Percentiles rank a stretch among this genome's conserved stretches.
Conservation (phyloP, 2,113 vertebrate species). For the Strix aluco region DNA sequence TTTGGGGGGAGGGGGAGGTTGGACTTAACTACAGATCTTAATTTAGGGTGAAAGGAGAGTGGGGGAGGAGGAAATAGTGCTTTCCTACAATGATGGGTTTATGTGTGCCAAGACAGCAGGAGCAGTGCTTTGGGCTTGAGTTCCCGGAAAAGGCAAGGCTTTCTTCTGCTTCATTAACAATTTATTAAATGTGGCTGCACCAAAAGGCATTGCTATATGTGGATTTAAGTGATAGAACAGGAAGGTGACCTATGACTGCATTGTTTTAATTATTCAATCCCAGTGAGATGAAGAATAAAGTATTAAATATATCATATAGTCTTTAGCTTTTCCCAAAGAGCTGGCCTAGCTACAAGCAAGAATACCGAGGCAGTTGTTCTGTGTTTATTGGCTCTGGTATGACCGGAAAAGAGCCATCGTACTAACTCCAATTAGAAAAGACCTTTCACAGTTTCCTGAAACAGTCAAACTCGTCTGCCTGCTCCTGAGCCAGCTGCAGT, state of each 20-base stretch:
- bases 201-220: neutral
- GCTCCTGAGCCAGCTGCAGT: constrained; percentile 18
- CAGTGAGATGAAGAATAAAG: neutral
- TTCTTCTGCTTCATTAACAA: constrained; percentile 31
- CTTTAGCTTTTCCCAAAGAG: neutral
- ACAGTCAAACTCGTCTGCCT: neutral
- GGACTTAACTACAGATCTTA: constrained; percentile 14
- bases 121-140: neutral
- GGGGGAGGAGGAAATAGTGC: constrained; percentile 21
- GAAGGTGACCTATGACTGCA: neutral
- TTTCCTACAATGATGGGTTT: constrained; percentile 40
- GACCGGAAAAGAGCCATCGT: neutral
- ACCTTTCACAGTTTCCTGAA: neutral
- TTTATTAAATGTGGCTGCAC: constrained; percentile 16
- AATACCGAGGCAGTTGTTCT: neutral
- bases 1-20: neutral
- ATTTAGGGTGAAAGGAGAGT: constrained; percentile 44
- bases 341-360: neutral
- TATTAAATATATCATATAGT: neutral
- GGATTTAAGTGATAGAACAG: neutral
- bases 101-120: constrained; percentile 27
- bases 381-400: neutral
- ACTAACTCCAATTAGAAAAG: neutral
- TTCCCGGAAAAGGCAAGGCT: neutral
- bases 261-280: neutral